Evolutionary conservation across 2,113 vertebrate species (phyloP).

Genomic region (Cryptomyrus ogoouensis): DNA sequence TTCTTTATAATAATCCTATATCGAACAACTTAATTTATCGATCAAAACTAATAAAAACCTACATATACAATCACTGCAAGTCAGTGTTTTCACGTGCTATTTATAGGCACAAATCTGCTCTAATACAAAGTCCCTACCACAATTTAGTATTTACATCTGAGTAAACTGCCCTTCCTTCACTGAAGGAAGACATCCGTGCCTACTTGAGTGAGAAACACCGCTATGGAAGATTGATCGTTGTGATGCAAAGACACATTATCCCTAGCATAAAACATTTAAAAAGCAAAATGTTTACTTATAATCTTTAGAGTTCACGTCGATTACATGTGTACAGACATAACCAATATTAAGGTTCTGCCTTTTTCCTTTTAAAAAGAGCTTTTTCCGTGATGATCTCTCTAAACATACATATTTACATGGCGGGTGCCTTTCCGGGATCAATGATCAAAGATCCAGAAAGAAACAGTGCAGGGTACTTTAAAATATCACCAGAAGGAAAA

Average conservation of each 20-base stretch:
- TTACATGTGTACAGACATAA: not conserved
- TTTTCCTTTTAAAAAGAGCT: conserved; percentile 35
- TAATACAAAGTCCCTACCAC: conserved; percentile 50
- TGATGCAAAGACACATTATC: conserved; percentile 26
- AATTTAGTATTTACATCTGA: conserved; percentile 46
- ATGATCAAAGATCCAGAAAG: not conserved
- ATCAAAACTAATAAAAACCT: conserved; percentile 9
- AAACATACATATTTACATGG: conserved; percentile 38
- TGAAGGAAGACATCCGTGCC: conserved; percentile 44
- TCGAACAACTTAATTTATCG: not conserved
- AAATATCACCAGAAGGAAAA: not conserved
- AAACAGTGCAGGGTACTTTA: conserved; percentile 3
- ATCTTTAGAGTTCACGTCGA: not conserved
- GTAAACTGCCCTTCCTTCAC: conserved; percentile 50
- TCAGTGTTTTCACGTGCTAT: not conserved
- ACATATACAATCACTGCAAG: conserved; percentile 9
- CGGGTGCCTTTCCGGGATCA: not conserved
- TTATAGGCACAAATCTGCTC: not conserved
- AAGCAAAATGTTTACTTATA: not conserved
- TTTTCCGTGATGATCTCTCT: conserved; percentile 23
- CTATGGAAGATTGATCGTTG: conserved; percentile 41
- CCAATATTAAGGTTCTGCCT: conserved; percentile 9
- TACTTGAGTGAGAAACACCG: conserved; percentile 25
- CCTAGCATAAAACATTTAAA: not conserved
- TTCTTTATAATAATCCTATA: not conserved